Conservation (phyloP, 2,113 vertebrate genomes). For the Dasyurus viverrinus region DNA sequence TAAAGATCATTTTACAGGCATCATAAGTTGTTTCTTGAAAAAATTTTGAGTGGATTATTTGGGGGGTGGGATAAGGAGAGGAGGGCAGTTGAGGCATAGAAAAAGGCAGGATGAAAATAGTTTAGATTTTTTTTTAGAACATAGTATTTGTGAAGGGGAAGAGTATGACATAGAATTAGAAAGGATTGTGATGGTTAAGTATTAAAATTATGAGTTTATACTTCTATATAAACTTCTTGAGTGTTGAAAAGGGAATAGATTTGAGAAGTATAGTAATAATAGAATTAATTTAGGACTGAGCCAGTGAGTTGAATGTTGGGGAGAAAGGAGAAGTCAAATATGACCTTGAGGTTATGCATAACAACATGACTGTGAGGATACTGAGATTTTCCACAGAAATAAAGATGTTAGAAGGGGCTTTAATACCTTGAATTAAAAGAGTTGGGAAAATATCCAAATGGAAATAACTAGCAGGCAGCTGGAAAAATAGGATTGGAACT, state of each 20-base stretch:
- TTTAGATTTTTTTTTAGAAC: background rate
- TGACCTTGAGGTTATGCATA: background rate
- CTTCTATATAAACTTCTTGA: background rate
- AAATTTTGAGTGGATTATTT: background rate
- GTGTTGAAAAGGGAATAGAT: background rate
- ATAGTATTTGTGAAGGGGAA: background rate
- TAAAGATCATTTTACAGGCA: background rate
- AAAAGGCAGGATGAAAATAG: background rate
- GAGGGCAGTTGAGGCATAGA: background rate
- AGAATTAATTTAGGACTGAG: background rate
- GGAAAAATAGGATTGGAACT: background rate
- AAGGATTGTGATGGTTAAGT: background rate
- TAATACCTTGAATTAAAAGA: background rate
- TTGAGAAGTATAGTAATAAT: background rate
- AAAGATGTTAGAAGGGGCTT: background rate
- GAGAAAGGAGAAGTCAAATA: background rate
- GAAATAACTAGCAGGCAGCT: background rate
- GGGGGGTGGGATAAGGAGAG: background rate
- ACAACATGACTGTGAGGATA: background rate
- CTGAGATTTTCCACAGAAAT: background rate
- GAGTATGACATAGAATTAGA: background rate
- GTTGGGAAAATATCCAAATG: background rate
- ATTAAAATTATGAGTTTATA: background rate
- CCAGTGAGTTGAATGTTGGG: background rate
- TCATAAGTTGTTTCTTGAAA: background rate